Evolutionary conservation across 30 jellyfish, hydroid and myxozoan species (phyloP), one percentile per base, ranked within the genome.

Genomic region (Pelagia noctiluca): DNA sequence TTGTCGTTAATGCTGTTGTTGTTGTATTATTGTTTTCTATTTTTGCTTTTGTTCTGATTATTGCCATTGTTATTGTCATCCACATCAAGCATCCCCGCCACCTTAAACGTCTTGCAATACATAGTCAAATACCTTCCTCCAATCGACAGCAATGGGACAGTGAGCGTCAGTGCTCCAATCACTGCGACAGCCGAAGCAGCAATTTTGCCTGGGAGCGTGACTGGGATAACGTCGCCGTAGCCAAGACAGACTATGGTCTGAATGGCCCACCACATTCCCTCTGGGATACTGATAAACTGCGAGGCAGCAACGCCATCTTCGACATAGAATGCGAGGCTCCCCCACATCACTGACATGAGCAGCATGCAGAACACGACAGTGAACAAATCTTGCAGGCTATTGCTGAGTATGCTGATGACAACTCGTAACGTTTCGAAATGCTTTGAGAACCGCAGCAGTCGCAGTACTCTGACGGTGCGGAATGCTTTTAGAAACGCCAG

Each of bases 211-310:
- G 84, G 85, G 13, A 82, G 49, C 54, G 97, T 89, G 5, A 81
- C 88, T 1, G 97, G 97, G 28, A 89, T 87, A 21, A 89, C 77
- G 64, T 89, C 97, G 21, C 97, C 97, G 80, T 89, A 89, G 13
- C 97, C 97, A n/a, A 89, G 87, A 31, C 89, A 73, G 65, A 89
- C 95, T 28, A 82, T 73, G 0, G 97, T 83, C 38, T 89, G 97
- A 3, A 89, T 75, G 0, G 94, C 94, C 97, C 97, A 89, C 97
- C 97, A 89, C 95, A 89, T 76, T 0, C 88, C 90, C 63, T 89
- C 87, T 8, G 88, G 95, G 30, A 89, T 89, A 75, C 97, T 89
- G 18, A 24, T 31, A 50, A 89, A 89, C 71, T 66, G 84, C 29
- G 94, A 62, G 21, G 35, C 49, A 35, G 33, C 71, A 46, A 69